These are phyloP conservation scores for Drosophila gaucha DNA, from an alignment of 2,888 invertebrate genomes.

Conservation along the genomic window DNA sequence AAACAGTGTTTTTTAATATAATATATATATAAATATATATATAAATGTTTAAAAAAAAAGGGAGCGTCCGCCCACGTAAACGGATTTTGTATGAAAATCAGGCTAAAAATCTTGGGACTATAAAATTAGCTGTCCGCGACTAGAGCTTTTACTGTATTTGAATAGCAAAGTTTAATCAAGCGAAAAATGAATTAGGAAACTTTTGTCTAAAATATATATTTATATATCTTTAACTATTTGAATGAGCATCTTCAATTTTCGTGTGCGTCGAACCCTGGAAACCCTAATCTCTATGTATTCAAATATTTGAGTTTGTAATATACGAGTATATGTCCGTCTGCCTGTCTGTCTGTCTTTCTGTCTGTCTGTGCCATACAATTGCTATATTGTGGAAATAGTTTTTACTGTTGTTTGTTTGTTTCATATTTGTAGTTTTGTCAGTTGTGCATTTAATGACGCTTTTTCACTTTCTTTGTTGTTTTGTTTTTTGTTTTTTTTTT, in stretches of 20 bases:
- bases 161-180: slow-evolving; percentile 21
- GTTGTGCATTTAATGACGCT: slow-evolving; percentile 56
- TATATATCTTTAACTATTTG: neutral
- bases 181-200: neutral
- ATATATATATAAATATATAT: too few relatives aligned
- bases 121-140: too few relatives aligned
- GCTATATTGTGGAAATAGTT: slow-evolving; percentile 21
- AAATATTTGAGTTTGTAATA: neutral
- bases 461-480: slow-evolving; percentile 57
- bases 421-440: slow-evolving; percentile 53
- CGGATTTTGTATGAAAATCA: too few relatives aligned
- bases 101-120: too few relatives aligned
- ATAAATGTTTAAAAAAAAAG: too few relatives aligned
- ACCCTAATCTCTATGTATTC: slow-evolving; percentile 4
- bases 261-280: slow-evolving; percentile 37
- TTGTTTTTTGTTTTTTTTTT: neutral
- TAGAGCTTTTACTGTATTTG: too few relatives aligned
- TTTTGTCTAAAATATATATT: neutral
- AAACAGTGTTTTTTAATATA: too few relatives aligned
- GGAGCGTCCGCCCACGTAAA: too few relatives aligned
- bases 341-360: neutral
- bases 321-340: neutral
- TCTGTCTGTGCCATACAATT: slow-evolving; percentile 4
- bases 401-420: slow-evolving; percentile 22
- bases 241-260: slow-evolving; percentile 28